These are phyloP conservation scores for Wasmannia auropunctata DNA, from an alignment of 1,140 invertebrate genomes.

Conservation along the genomic window DNA sequence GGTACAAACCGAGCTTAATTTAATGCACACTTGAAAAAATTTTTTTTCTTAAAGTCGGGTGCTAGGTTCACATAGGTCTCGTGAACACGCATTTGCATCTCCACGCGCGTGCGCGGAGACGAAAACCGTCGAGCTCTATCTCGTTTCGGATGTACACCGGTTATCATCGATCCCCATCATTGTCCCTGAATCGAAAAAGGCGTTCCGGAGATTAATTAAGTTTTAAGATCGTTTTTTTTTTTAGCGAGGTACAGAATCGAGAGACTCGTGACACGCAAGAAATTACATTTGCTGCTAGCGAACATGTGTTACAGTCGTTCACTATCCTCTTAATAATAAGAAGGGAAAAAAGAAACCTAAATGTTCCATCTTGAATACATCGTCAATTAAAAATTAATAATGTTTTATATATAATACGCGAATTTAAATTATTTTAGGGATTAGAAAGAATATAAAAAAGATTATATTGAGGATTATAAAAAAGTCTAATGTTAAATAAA, in stretches of 20 bases:
- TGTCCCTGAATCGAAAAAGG: conserved; percentile 54
- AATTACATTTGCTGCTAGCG: conserved; percentile 51
- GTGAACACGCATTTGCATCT: conserved; percentile 55
- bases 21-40: too few relatives aligned
- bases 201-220: neutral
- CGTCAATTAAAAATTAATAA: neutral
- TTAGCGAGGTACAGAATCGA: neutral
- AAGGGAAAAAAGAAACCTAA: neutral
- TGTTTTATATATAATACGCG: neutral
- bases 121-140: conserved; percentile 37
- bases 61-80: too few relatives aligned
- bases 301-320: conserved; percentile 16
- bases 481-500: conserved; percentile 6
- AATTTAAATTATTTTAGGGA: neutral
- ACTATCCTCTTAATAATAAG: neutral
- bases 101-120: too few relatives aligned
- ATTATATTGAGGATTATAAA: too few relatives aligned
- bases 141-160: conserved; percentile 58
- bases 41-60: too few relatives aligned
- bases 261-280: conserved; percentile 31
- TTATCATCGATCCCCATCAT: conserved; percentile 60
- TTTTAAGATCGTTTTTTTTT: conserved; percentile 8
- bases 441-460: neutral
- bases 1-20: too few relatives aligned
- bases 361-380: too few relatives aligned